Conservation (phyloP, 2,888 invertebrate species). For the Drosophila parthenogenetica region DNA sequence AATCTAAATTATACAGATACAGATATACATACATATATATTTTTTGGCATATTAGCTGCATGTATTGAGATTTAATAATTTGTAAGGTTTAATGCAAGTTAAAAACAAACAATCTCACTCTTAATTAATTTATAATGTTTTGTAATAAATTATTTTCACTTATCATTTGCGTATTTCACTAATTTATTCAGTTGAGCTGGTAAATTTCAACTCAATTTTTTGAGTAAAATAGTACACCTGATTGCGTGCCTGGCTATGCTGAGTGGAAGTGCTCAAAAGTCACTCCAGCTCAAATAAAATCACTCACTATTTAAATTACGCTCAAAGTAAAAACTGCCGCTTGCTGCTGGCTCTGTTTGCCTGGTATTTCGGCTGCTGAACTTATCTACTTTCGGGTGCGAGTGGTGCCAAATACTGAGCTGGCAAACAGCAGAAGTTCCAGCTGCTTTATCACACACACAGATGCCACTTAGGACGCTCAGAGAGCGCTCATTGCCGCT, state of each 20-base stretch:
- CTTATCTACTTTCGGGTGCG: no score
- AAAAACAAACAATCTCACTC: constrained; percentile 63
- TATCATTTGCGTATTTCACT: constrained; percentile 26
- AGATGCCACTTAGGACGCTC: no score
- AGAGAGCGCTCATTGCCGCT: no score
- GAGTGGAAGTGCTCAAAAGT: no score
- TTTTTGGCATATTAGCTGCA: constrained; percentile 55
- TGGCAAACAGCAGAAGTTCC: no score
- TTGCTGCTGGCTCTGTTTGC: no score
- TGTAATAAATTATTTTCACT: constrained; percentile 76
- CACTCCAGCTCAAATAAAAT: no score
- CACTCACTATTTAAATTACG: no score
- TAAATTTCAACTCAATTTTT: background rate
- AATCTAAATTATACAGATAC: constrained; percentile 48
- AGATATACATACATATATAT: constrained; percentile 27
- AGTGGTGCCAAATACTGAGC: no score
- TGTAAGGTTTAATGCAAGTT: constrained; percentile 44
- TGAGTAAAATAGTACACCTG: background rate
- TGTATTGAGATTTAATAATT: constrained; percentile 61
- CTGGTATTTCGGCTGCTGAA: no score
- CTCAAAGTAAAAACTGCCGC: no score
- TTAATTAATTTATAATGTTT: constrained; percentile 73
- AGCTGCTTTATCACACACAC: no score
- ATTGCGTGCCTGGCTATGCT: background rate
- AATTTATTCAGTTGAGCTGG: background rate